These are phyloP conservation scores for Thripadectes ignobilis DNA, from an alignment of 2,797 vertebrate species.

Conservation along the genomic window DNA sequence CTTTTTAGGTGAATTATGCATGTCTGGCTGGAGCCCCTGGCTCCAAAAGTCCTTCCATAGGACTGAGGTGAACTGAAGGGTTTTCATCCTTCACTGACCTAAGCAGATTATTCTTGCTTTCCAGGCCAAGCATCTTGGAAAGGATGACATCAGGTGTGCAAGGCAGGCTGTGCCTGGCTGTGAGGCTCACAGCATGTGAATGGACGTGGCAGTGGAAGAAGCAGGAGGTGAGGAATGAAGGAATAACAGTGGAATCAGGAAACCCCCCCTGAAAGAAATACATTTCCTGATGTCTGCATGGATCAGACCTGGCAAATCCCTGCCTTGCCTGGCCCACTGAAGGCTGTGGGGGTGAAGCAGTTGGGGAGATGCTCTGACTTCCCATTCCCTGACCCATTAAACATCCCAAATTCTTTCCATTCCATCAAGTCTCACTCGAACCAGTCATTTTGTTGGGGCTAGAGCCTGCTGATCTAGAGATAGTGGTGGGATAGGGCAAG, in stretches of 20 bases:
- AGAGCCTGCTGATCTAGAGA: not conserved
- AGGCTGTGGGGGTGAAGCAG: not conserved
- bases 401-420: not conserved
- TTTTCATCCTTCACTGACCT: not conserved
- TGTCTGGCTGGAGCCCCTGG: not conserved
- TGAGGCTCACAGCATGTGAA: rapidly evolving
- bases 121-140: not conserved
- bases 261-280: not conserved
- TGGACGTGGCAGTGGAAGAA: rapidly evolving
- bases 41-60: not conserved
- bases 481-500: not conserved
- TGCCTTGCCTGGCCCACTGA: not conserved
- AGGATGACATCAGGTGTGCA: not conserved
- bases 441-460: not conserved
- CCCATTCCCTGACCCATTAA: not conserved
- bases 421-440: not conserved
- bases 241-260: not conserved
- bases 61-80: not conserved
- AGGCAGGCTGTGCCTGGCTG: not conserved
- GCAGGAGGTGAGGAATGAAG: not conserved
- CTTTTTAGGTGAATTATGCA: not conserved
- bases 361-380: not conserved
- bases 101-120: not conserved
- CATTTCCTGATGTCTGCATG: not conserved
- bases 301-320: not conserved